A percentile compares a stretch with the other conserved stretches of the same genome.
These are phyloP conservation scores for Homarus gammarus DNA, from an alignment of 2,888 invertebrate species.

Conservation along the genomic window DNA sequence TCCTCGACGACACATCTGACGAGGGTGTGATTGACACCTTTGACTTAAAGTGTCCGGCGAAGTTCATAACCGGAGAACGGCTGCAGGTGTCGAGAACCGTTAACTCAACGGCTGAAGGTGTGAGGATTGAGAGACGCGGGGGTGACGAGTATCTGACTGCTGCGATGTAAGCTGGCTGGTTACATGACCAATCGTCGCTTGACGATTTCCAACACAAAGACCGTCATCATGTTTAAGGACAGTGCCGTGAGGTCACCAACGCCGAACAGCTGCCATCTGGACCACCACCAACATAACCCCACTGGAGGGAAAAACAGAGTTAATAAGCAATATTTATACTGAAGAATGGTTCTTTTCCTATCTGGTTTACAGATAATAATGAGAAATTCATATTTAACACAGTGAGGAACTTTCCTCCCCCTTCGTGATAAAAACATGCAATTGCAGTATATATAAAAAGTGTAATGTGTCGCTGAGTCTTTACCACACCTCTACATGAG, in stretches of 20 bases:
- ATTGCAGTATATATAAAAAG: no score
- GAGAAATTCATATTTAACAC: no score
- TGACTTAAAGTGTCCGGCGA: not conserved
- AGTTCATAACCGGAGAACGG: conserved; percentile 14
- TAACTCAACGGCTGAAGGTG: conserved; percentile 1
- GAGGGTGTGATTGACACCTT: no score
- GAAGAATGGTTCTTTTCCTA: no score
- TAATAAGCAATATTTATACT: not conserved
- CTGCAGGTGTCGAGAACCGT: conserved; percentile 23
- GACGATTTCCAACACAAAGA: no score
- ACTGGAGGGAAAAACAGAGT: not conserved
- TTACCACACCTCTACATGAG: no score
- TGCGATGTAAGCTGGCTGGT: not conserved
- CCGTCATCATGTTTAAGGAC: not conserved
- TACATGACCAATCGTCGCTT: no score
- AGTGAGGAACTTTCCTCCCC: no score
- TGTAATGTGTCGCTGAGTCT: no score
- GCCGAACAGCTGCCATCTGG: not conserved
- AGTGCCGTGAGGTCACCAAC: not conserved
- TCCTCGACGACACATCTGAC: no score
- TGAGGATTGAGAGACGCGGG: not conserved
- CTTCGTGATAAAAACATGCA: no score
- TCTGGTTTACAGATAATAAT: no score
- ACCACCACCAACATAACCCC: not conserved
- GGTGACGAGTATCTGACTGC: not conserved